Evolutionary conservation across 2,888 invertebrate species (phyloP), one percentile per base, ranked within the genome.

Genomic region (Sialis lutaria): DNA sequence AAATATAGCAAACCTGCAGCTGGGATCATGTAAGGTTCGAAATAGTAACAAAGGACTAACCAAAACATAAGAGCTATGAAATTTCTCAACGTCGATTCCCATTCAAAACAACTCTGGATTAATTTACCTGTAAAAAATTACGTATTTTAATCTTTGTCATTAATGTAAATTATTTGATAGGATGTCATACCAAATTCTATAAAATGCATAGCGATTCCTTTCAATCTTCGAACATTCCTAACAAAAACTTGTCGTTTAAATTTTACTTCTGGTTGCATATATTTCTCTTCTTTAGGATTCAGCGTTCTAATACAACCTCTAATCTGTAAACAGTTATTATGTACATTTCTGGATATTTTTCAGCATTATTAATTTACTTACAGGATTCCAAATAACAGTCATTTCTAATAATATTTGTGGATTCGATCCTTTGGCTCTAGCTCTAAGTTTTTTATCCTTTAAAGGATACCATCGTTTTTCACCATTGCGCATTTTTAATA

Each of bases 161-260:
- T 22, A 2, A 22, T 22, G 22, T 22, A 22, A 22, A 22, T 22
- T 22, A 22, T 22, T 22, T 22, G 22, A 4, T 22, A 22, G 22
- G 22, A 22, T 2, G 22, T 22, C 22, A 22, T 22, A 22, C 22
- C 22, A 4, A 86, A 72, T 63, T 93, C 92, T 51, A 92, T 80
- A 55, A 92, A 82, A 64, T 83, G 82, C 72, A 89, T 79, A 9
- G 89, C 83, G 47, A 97, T 84, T 40, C 82, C 81, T 64, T 92
- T 91, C 48, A 97, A 72, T 55, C 97, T 74, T 68, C 91, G 80
- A 7, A 97, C 93, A 61, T 96, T 96, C 45, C 87, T 75, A 50
- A 97, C 81, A 64, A 98, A 95, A 45, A 93, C 74, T 60, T 92
- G 88, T 53, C 95, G 74, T 67, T 96, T 97, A 66, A 98, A 96